These are phyloP conservation scores for Siniperca scherzeri DNA, from an alignment of 2,797 vertebrate species.

Conservation along the genomic window DNA sequence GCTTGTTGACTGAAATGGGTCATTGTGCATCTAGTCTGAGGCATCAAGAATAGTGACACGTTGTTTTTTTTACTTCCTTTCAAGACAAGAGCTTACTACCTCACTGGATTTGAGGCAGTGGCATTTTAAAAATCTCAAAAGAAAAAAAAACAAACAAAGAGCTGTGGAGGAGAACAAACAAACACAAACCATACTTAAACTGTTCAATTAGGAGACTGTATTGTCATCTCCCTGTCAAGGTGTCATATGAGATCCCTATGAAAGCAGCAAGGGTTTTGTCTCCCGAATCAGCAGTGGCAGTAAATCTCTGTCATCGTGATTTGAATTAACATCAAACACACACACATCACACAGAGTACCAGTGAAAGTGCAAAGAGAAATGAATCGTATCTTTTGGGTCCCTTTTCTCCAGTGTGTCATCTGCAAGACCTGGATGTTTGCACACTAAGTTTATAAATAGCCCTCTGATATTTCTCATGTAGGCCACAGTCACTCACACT, in stretches of 20 bases:
- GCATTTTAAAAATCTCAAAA: conserved; percentile 23
- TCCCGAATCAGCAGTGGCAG: conserved; percentile 53
- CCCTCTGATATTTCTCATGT: conserved; percentile 75
- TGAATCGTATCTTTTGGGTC: conserved; percentile 19
- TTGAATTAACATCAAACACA: conserved; percentile 51
- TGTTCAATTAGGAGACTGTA: conserved; percentile 47
- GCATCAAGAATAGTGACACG: conserved; percentile 51
- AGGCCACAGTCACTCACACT: conserved; percentile 75
- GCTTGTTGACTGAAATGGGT: conserved; percentile 73
- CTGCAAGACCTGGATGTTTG: conserved; percentile 56
- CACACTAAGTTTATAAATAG: conserved; percentile 75
- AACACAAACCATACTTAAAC: conserved; percentile 33
- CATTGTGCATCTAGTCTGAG: conserved; percentile 63
- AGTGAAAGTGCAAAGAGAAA: conserved; percentile 22
- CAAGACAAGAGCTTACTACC: conserved; percentile 45
- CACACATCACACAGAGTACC: conserved; percentile 15
- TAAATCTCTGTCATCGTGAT: conserved; percentile 40
- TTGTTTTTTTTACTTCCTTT: conserved; percentile 25
- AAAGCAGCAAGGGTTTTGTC: conserved; percentile 30
- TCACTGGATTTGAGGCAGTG: conserved; percentile 23
- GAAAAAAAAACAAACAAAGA: not conserved
- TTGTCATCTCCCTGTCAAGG: conserved; percentile 45
- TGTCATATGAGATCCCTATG: conserved; percentile 6
- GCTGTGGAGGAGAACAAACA: conserved; percentile 16
- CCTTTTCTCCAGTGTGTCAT: conserved; percentile 21